These are phyloP conservation scores for Synergus umbraculus DNA, from an alignment of 2,888 invertebrate species.

Conservation along the genomic window DNA sequence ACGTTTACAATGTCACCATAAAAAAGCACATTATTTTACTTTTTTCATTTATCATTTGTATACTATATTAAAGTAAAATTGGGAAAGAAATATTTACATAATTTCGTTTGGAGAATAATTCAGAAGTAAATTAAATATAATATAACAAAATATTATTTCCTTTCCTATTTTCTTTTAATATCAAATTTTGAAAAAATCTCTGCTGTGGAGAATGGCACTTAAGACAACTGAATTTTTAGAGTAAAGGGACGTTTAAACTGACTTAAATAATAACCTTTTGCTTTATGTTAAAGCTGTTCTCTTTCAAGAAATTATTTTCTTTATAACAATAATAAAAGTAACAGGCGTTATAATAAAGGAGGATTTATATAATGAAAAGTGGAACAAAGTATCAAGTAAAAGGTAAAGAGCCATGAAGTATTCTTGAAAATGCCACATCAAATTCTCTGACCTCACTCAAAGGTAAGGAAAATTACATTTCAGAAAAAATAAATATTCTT, in stretches of 20 bases:
- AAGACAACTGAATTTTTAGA: conserved; percentile 41
- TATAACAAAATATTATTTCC: too few species aligned
- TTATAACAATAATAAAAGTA: not conserved
- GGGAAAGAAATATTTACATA: not conserved
- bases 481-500: not conserved
- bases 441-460: not conserved
- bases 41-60: not conserved
- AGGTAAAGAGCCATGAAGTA: not conserved
- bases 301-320: not conserved
- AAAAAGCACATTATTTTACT: not conserved
- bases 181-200: conserved; percentile 19
- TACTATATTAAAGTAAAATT: not conserved
- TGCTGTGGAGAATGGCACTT: conserved; percentile 45
- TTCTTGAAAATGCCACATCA: not conserved
- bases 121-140: not conserved
- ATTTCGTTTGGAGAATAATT: not conserved
- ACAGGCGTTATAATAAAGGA: not conserved
- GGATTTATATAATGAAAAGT: not conserved
- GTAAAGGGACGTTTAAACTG: conserved; percentile 13
- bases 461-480: not conserved
- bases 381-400: not conserved
- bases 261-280: conserved; percentile 1
- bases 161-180: not conserved
- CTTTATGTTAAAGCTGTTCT: not conserved
- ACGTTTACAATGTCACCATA: not conserved